Conservation (phyloP, 1,140 invertebrate genomes). For the Brachionus manjavacas region DNA sequence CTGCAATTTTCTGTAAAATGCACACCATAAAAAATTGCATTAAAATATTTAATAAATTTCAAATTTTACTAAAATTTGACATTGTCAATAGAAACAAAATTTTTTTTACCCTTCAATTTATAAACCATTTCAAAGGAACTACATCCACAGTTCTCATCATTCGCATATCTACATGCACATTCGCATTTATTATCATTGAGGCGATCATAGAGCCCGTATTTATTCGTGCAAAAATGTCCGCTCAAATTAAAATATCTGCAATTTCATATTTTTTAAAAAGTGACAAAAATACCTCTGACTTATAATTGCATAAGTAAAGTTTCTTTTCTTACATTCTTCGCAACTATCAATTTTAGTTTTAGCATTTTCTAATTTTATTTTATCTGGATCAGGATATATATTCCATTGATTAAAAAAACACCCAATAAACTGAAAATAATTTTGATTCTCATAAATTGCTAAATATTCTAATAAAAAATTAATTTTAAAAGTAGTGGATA, state of each 20-base stretch:
- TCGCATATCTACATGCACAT: not conserved
- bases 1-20: no score
- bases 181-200: not conserved
- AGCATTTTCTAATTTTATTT: not conserved
- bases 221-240: not conserved
- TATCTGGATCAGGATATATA: not conserved
- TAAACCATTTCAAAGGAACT: not conserved
- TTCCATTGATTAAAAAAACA: not conserved
- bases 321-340: not conserved
- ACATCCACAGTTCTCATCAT: not conserved
- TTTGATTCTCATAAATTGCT: not conserved
- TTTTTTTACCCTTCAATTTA: not conserved
- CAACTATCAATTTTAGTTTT: not conserved
- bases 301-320: not conserved
- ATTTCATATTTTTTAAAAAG: not conserved
- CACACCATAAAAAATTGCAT: no score
- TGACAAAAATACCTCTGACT: not conserved
- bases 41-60: no score
- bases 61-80: no score
- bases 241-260: not conserved
- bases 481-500: not conserved
- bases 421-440: not conserved
- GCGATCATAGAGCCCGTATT: not conserved
- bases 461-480: not conserved
- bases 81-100: no score